phyloP scores from a whole-genome alignment of 2,888 invertebrate species.

The Hecatera dysodea region DNA sequence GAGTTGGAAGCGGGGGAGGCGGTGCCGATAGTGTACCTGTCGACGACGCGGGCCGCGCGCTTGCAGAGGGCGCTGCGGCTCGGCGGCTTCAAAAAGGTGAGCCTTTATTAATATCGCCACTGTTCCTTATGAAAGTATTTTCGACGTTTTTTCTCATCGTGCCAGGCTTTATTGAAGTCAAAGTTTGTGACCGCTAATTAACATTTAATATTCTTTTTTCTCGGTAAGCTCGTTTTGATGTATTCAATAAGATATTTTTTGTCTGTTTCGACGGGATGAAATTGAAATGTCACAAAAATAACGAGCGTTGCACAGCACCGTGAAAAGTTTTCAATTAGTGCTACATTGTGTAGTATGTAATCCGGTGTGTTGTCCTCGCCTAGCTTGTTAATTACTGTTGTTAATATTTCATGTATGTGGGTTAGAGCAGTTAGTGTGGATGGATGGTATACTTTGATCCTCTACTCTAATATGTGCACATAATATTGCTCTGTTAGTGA shows the following conservation, averaged over 20 bases:
- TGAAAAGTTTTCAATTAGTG: slow-evolving; percentile 71
- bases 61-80: slow-evolving; percentile 90
- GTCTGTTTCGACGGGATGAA: slow-evolving; percentile 66
- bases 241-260: slow-evolving; percentile 60
- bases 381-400: slow-evolving; percentile 67
- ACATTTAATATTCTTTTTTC: slow-evolving; percentile 68
- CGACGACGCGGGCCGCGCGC: slow-evolving; percentile 88
- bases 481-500: slow-evolving; percentile 31
- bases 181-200: slow-evolving; percentile 75
- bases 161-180: slow-evolving; percentile 62
- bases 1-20: slow-evolving; percentile 85
- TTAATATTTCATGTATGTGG: slow-evolving; percentile 59
- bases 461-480: slow-evolving; percentile 27
- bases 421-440: slow-evolving; percentile 45
- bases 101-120: slow-evolving; percentile 64
- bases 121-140: slow-evolving; percentile 64
- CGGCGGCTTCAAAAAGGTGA: slow-evolving; percentile 91
- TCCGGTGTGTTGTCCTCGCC: slow-evolving; percentile 55
- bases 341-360: slow-evolving; percentile 52
- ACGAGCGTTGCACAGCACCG: slow-evolving; percentile 44
- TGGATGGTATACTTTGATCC: slow-evolving; percentile 47
- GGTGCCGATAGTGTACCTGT: slow-evolving; percentile 88
- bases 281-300: slow-evolving; percentile 71
- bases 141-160: slow-evolving; percentile 61
- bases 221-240: slow-evolving; percentile 33